Conservation (phyloP, 1,140 invertebrate genomes). For the Eufriesea mexicana region DNA sequence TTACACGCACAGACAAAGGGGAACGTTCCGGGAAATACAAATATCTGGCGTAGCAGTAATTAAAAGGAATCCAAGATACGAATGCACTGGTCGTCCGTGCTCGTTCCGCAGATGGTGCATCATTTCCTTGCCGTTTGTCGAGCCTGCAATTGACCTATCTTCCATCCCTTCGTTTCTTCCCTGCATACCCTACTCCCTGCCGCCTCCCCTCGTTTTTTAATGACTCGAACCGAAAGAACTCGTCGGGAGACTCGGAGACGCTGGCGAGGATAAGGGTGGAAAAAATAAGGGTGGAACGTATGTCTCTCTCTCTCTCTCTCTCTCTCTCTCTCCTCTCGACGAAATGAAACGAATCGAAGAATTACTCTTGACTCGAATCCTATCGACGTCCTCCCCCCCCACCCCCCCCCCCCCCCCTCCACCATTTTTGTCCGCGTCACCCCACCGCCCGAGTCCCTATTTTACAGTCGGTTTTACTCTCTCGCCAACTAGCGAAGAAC, state of each 20-base stretch:
- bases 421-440: not conserved
- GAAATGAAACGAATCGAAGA: slow-evolving; percentile 16
- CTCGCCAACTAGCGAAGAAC: not conserved
- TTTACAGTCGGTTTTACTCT: not conserved
- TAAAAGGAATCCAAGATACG: slow-evolving; percentile 49
- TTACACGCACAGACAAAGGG: slow-evolving; percentile 27
- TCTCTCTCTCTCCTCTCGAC: too few relatives aligned
- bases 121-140: slow-evolving; percentile 47
- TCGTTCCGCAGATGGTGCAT: slow-evolving; percentile 31
- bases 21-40: slow-evolving; percentile 28
- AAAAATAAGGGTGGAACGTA: not conserved
- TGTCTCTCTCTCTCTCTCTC: not conserved
- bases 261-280: not conserved
- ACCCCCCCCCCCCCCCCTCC: not conserved
- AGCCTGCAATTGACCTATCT: slow-evolving; percentile 49
- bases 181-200: not conserved
- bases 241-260: not conserved
- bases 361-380: slow-evolving; percentile 1
- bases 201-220: not conserved
- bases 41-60: slow-evolving; percentile 48
- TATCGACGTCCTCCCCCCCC: not conserved
- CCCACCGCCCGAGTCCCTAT: not conserved
- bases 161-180: slow-evolving; percentile 3
- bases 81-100: slow-evolving; percentile 34
- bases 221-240: slow-evolving; percentile 29